Evolutionary conservation across 2,888 invertebrate genomes (phyloP).

Genomic region (Lasioglossum malachurum): DNA sequence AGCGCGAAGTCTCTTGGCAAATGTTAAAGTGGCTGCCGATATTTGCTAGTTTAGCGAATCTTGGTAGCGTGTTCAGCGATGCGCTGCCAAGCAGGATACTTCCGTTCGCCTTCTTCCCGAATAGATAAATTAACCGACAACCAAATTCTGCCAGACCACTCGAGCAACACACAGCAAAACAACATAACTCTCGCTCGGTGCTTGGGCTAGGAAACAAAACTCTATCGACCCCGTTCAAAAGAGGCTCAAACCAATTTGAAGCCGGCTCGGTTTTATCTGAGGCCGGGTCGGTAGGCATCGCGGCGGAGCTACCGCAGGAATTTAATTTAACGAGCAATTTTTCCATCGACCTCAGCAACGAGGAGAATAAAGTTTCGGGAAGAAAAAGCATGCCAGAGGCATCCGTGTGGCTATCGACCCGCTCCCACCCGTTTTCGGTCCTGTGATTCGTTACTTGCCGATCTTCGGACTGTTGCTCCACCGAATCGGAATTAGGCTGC

Average conservation of each 20-base stretch:
- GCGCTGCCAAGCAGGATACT: neutral
- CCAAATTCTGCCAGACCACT: neutral
- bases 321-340: conserved; percentile 61
- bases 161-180: neutral
- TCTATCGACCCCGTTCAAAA: conserved; percentile 29
- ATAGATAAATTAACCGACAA: conserved; percentile 3
- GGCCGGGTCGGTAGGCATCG: conserved; percentile 26
- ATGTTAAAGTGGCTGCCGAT: neutral
- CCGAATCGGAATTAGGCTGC: neutral
- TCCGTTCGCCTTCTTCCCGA: neutral
- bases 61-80: neutral
- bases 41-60: too few relatives aligned
- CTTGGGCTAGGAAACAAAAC: neutral
- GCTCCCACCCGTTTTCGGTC: conserved; percentile 14
- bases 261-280: conserved; percentile 44
- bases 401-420: conserved; percentile 44
- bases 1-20: neutral
- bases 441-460: neutral
- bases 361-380: conserved; percentile 53
- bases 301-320: conserved; percentile 41
- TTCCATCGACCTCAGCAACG: conserved; percentile 45
- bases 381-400: conserved; percentile 43
- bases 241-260: conserved; percentile 41
- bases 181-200: neutral
- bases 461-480: conserved; percentile 2